Percentiles rank a stretch among this genome's conserved stretches.
Conservation (phyloP, 1,140 invertebrate genomes). For the Coboldia fuscipes region DNA sequence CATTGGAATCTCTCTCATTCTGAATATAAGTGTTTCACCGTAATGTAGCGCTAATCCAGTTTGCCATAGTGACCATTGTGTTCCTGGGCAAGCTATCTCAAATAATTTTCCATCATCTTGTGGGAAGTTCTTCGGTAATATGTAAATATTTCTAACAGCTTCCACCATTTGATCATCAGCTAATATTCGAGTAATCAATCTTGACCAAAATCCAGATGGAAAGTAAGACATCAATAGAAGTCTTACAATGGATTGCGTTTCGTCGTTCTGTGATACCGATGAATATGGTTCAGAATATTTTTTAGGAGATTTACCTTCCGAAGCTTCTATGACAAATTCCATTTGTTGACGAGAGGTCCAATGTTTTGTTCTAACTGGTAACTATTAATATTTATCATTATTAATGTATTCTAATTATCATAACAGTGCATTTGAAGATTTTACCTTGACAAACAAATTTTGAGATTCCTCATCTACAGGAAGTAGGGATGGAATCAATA, state of each 20-base stretch:
- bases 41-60: slow-evolving; percentile 77
- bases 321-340: not conserved
- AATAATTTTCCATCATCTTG: not conserved
- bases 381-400: not conserved
- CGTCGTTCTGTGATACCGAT: slow-evolving; percentile 8
- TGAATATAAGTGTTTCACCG: slow-evolving; percentile 55
- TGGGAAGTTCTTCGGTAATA: not conserved
- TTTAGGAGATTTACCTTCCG: not conserved
- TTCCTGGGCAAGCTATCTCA: not conserved
- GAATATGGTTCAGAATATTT: slow-evolving; percentile 4
- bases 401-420: not conserved
- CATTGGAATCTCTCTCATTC: slow-evolving; percentile 61
- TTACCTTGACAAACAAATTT: no score
- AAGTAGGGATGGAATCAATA: slow-evolving; percentile 81
- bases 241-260: slow-evolving; percentile 36
- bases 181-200: slow-evolving; percentile 76
- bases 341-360: slow-evolving; percentile 9
- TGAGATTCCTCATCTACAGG: slow-evolving; percentile 44
- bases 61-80: slow-evolving; percentile 85
- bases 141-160: slow-evolving; percentile 29
- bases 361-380: slow-evolving; percentile 3
- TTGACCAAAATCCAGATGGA: slow-evolving; percentile 94
- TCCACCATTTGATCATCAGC: slow-evolving; percentile 74
- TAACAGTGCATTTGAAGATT: not conserved
- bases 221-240: slow-evolving; percentile 86